These are phyloP conservation scores for Spondyliosoma cantharus DNA, from an alignment of 2,797 vertebrate genomes.

Conservation along the genomic window DNA sequence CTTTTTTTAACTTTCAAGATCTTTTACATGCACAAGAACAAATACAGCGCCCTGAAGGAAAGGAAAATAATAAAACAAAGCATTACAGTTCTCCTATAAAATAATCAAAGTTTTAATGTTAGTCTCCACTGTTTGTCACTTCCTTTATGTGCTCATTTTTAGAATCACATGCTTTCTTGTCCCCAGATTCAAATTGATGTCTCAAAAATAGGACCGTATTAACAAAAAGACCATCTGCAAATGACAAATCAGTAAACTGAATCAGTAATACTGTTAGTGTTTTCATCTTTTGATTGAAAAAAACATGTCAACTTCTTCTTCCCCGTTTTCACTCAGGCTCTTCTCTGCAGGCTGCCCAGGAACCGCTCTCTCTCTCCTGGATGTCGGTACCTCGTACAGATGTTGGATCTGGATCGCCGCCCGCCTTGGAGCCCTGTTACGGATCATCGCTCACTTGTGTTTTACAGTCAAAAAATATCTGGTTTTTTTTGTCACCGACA, in stretches of 20 bases:
- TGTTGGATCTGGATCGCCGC: not conserved
- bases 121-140: not conserved
- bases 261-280: not conserved
- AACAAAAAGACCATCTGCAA: no score
- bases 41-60: no score
- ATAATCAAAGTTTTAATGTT: no score
- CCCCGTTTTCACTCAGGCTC: not conserved
- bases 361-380: not conserved
- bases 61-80: no score
- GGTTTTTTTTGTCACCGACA: no score
- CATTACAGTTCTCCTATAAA: no score
- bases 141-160: not conserved
- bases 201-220: no score
- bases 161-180: not conserved
- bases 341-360: not conserved
- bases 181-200: not conserved
- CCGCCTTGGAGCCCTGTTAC: not conserved
- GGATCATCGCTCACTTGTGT: not conserved
- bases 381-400: not conserved
- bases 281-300: not conserved
- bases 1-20: no score
- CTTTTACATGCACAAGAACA: no score
- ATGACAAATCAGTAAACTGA: not conserved
- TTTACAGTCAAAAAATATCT: not conserved
- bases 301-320: not conserved